Evolutionary conservation across 2,888 invertebrate genomes (phyloP).

Genomic region (Schrankia costaestrigalis): DNA sequence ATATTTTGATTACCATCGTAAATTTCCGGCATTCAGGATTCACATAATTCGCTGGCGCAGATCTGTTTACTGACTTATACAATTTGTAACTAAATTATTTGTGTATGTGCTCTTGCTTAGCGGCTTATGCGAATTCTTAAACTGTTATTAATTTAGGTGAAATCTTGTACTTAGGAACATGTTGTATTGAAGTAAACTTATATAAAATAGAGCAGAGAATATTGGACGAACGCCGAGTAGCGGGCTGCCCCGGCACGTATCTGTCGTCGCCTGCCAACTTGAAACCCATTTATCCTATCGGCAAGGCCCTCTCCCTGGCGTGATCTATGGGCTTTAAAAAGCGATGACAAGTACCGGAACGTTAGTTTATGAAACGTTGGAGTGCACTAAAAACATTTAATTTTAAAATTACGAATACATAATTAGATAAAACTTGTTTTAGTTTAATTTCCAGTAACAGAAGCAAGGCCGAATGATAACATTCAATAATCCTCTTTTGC

Average conservation of each 20-base stretch:
- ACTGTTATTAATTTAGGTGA: conserved; percentile 9
- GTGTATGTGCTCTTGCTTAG: conserved; percentile 45
- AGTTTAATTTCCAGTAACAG: conserved; percentile 12
- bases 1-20: conserved; percentile 45
- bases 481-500: conserved; percentile 18
- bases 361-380: conserved; percentile 28
- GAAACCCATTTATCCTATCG: conserved; percentile 64
- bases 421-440: conserved; percentile 29
- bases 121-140: conserved; percentile 62
- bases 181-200: too few relatives aligned
- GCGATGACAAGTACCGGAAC: conserved; percentile 57
- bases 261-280: conserved; percentile 58
- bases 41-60: conserved; percentile 69
- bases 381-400: conserved; percentile 21
- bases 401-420: conserved; percentile 13
- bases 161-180: conserved; percentile 16
- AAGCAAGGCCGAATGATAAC: conserved; percentile 17
- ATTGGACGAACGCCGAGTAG: conserved; percentile 21
- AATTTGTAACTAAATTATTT: conserved; percentile 31
- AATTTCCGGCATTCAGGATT: conserved; percentile 74
- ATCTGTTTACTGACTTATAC: too few relatives aligned
- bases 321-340: conserved; percentile 59
- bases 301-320: conserved; percentile 43
- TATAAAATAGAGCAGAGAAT: too few relatives aligned
- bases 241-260: conserved; percentile 44